These are phyloP conservation scores for Drosophila suboccidentalis DNA, from an alignment of 2,888 invertebrate species.

Conservation along the genomic window DNA sequence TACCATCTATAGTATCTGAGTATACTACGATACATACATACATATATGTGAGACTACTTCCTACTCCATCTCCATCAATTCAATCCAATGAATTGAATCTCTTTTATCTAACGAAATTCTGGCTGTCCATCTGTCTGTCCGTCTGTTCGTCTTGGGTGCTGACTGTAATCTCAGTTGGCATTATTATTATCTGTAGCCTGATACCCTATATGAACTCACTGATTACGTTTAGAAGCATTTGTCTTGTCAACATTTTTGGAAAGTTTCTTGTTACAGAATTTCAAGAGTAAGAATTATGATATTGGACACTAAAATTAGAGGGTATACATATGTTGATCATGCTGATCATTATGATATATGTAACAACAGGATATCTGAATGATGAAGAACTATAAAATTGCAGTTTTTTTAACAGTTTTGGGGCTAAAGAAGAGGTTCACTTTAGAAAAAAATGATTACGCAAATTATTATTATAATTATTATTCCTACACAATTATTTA, in stretches of 20 bases:
- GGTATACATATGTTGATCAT: background rate
- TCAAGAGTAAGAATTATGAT: background rate
- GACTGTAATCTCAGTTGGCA: conserved; percentile 50
- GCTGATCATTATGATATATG: background rate
- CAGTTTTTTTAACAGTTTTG: too few relatives aligned
- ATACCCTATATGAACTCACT: conserved; percentile 41
- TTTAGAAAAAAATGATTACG: too few relatives aligned
- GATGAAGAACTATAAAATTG: too few relatives aligned
- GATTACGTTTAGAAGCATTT: background rate
- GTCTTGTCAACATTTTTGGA: background rate
- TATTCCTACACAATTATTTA: too few relatives aligned
- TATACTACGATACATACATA: background rate
- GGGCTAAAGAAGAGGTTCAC: too few relatives aligned
- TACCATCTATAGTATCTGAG: conserved; percentile 10
- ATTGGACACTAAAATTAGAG: background rate
- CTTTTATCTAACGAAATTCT: conserved; percentile 60
- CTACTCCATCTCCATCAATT: conserved; percentile 18
- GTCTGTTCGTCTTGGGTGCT: conserved; percentile 38
- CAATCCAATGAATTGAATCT: conserved; percentile 68
- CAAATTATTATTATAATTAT: too few relatives aligned
- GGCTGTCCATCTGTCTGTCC: background rate
- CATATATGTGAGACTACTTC: conserved; percentile 48
- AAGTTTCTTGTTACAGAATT: background rate
- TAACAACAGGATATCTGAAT: background rate
- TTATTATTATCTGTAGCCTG: conserved; percentile 26